Conservation (phyloP, 2,797 vertebrate genomes). For the Bryconaethiops microstoma region DNA sequence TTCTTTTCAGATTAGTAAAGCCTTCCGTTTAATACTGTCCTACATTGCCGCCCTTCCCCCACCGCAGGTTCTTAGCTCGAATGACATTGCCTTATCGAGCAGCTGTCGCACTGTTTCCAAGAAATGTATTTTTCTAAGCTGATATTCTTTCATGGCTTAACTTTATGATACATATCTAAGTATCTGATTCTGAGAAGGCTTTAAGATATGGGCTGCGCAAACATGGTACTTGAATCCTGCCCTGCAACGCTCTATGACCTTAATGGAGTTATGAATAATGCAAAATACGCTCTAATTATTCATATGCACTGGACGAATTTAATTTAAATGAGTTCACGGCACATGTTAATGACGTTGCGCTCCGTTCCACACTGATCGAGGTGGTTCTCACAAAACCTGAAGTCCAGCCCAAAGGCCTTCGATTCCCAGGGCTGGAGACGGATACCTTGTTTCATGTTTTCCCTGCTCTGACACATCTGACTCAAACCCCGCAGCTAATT, state of each 20-base stretch:
- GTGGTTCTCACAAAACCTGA: background rate
- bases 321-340: conserved; percentile 55
- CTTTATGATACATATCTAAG: background rate
- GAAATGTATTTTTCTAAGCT: no score
- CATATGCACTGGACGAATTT: conserved; percentile 49
- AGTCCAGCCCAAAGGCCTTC: background rate
- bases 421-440: background rate
- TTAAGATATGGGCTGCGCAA: background rate
- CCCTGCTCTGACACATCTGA: background rate
- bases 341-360: conserved; percentile 46
- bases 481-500: background rate
- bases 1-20: no score
- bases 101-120: no score
- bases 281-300: conserved; percentile 52
- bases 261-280: conserved; percentile 51
- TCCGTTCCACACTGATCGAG: background rate
- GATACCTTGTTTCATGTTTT: background rate
- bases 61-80: no score
- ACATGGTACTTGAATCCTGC: background rate
- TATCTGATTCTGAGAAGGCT: background rate
- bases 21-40: no score
- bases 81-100: no score
- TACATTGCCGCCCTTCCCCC: no score
- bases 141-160: background rate
- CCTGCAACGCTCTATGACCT: conserved; percentile 18